phyloP scores from a whole-genome alignment of 2,888 invertebrate species.

The Toxonevra muliebris region DNA sequence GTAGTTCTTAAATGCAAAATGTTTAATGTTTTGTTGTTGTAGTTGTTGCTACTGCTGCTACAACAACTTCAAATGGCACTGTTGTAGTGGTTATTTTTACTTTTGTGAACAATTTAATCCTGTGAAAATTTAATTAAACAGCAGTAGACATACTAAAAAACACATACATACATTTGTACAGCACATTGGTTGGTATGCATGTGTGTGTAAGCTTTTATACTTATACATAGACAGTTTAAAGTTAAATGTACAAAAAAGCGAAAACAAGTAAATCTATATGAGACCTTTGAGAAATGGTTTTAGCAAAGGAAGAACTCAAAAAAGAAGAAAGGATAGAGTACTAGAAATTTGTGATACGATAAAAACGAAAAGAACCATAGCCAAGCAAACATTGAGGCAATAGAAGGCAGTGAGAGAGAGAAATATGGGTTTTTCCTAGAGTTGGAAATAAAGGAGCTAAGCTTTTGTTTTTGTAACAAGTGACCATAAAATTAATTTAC shows the following conservation, averaged over 20 bases:
- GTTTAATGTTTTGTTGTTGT: too few species aligned
- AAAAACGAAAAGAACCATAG: background rate
- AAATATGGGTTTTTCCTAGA: background rate
- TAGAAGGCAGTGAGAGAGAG: background rate
- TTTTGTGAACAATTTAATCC: conserved; percentile 2
- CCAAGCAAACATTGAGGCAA: background rate
- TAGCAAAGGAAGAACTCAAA: too few species aligned
- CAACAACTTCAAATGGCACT: too few species aligned
- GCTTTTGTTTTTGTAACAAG: background rate
- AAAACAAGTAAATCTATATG: too few species aligned
- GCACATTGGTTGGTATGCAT: background rate
- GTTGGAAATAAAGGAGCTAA: background rate
- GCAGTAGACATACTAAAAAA: background rate
- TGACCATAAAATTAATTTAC: conserved; percentile 2
- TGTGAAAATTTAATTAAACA: conserved; percentile 9
- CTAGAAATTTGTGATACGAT: background rate
- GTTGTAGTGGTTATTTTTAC: too few species aligned
- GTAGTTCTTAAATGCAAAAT: too few species aligned
- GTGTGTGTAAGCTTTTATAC: too few species aligned
- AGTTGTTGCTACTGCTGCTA: too few species aligned
- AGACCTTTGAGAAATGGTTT: too few species aligned
- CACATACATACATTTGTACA: background rate
- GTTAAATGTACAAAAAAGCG: too few species aligned
- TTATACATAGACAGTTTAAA: too few species aligned
- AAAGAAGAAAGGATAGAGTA: background rate